Evolutionary conservation across 2,888 invertebrate genomes (phyloP), one percentile per base, ranked within the genome.

Genomic region (Cryptocephalus moraei): DNA sequence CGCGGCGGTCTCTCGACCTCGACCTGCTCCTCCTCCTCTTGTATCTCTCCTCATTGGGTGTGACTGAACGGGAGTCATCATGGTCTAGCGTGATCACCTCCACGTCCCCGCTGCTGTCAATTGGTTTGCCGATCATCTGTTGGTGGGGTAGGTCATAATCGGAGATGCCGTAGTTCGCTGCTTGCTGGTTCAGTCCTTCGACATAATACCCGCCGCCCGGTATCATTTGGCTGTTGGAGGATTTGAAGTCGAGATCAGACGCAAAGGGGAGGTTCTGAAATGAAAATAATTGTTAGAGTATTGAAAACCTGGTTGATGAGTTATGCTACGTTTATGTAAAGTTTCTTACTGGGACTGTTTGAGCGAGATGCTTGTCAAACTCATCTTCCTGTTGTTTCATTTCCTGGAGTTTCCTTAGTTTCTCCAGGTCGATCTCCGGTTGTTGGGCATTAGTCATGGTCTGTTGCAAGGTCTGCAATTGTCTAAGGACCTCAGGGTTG

Each of bases 401-500:
- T 64, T 82, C 82, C 52, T 81, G 81, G 43, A 82, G 62, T 62
- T 81, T 81, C 11, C 79, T 72, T 67, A 82, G 75, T 61, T 83
- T 81, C 53, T 84, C 83, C 60, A 84, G 79, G 60, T 84, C 82
- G 55, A 83, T 81, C 41, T 74, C 75, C 8, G 43, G 45, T 6
- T 49, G 49, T 58, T 80, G 80, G 59, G 81, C 67, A 22, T 67
- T 67, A 8, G 59, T 59, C 61, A 70, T 64, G 14, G 74, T 70
- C 47, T 72, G 70, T 55, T 75, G 72, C 36, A 69, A 58, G 12
- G 84, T 91, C 65, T 94, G 93, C 43, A 95, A 74, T 62, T 94
- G 93, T 46, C 92, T 77, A 67, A 95, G 75, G 39, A 95, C 86
- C 72, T 92, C 89, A 0, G 91, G 90, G 72, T 92, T 91, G 44